Evolutionary conservation across 2,797 vertebrate genomes (phyloP).

Genomic region (Platalea minor): DNA sequence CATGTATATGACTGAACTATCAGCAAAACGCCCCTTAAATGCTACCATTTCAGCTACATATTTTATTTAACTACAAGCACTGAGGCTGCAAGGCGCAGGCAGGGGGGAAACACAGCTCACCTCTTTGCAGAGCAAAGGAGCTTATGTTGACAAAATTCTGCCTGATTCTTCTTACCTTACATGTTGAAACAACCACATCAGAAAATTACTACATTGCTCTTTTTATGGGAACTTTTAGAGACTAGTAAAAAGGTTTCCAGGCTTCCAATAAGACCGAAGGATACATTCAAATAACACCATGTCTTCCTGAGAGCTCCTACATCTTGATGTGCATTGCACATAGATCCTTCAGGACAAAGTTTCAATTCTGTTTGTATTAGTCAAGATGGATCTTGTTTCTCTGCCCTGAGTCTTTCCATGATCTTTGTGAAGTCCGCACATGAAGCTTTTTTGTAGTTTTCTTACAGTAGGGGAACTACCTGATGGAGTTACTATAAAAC

Average conservation of each 20-base stretch:
- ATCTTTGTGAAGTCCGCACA: not conserved
- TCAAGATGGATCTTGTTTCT: not conserved
- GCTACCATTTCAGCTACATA: not conserved
- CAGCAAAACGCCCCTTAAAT: not conserved
- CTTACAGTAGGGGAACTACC: not conserved
- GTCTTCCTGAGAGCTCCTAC: not conserved
- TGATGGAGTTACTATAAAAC: not conserved
- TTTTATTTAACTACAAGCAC: not conserved
- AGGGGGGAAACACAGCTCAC: not conserved
- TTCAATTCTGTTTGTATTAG: not conserved
- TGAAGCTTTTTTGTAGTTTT: accelerated
- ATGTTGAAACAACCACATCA: not conserved
- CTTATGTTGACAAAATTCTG: not conserved
- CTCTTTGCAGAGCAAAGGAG: not conserved
- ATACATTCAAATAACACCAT: not conserved
- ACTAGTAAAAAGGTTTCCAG: not conserved
- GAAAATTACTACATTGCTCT: not conserved
- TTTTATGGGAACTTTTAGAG: not conserved
- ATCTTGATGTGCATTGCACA: not conserved
- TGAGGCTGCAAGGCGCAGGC: not conserved
- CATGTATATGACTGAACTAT: not conserved
- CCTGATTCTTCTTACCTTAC: not conserved
- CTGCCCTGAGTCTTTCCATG: not conserved
- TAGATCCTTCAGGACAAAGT: not conserved
- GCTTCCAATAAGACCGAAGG: not conserved